Conservation (phyloP, 2,888 invertebrate genomes). For the Ischnus inquisitorius region DNA sequence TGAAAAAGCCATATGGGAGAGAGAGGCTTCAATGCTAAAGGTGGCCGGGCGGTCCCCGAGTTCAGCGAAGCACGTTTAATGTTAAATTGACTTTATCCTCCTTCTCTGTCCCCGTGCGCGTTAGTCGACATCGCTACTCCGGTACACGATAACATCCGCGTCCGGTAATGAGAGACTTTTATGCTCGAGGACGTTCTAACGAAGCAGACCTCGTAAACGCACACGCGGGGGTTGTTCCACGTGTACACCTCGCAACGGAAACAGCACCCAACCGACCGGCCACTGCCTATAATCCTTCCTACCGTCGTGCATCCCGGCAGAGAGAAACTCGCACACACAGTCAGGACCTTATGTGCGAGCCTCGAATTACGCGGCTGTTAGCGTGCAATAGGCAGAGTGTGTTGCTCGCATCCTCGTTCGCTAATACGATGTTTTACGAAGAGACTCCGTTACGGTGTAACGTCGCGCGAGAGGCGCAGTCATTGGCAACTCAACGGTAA, state of each 20-base stretch:
- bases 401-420: conserved; percentile 32
- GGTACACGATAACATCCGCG: conserved; percentile 70
- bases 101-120: conserved; percentile 35
- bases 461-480: background rate
- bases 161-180: conserved; percentile 80
- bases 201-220: conserved; percentile 78
- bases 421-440: conserved; percentile 63
- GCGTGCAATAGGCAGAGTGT: conserved; percentile 66
- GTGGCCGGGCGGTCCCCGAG: background rate
- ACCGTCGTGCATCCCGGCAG: conserved; percentile 7
- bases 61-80: conserved; percentile 42
- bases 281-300: conserved; percentile 7
- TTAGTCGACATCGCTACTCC: conserved; percentile 28
- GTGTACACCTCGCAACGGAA: conserved; percentile 42
- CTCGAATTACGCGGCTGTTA: conserved; percentile 76
- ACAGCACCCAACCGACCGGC: conserved; percentile 10
- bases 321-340: conserved; percentile 32
- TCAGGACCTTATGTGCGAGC: conserved; percentile 75
- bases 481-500: conserved; percentile 4
- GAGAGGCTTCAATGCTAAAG: background rate
- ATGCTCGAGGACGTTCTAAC: conserved; percentile 77
- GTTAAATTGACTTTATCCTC: conserved; percentile 74
- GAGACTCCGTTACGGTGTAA: conserved; percentile 12
- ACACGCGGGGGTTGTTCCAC: conserved; percentile 55
- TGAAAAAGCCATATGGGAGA: background rate